These are phyloP conservation scores for Cacatua alba DNA, from an alignment of 2,113 vertebrate genomes.

Conservation along the genomic window DNA sequence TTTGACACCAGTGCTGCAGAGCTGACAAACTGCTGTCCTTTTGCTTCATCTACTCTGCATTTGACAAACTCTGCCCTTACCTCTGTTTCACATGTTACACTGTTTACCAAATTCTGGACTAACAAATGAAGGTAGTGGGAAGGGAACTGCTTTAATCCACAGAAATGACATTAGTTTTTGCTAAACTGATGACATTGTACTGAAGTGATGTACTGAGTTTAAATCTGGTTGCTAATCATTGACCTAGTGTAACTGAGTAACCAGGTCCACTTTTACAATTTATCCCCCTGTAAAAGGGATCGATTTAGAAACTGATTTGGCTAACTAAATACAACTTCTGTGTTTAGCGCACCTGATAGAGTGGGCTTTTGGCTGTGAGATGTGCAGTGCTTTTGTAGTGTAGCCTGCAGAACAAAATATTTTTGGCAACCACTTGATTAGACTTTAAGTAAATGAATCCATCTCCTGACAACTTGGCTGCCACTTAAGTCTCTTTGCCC, in stretches of 20 bases:
- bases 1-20: neutral
- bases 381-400: neutral
- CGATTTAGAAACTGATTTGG: neutral
- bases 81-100: neutral
- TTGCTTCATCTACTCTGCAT: neutral
- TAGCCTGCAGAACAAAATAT: neutral
- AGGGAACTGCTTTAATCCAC: neutral
- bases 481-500: neutral
- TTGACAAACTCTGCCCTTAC: neutral
- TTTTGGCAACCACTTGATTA: constrained; percentile 8
- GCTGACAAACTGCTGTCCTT: neutral
- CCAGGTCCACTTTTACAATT: neutral
- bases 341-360: neutral
- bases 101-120: neutral
- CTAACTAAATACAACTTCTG: neutral
- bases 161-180: neutral
- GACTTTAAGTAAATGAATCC: neutral
- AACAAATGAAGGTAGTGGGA: neutral
- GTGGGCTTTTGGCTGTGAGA: neutral
- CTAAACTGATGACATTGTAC: neutral
- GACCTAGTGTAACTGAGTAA: neutral
- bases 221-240: neutral
- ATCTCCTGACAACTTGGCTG: neutral
- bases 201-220: neutral
- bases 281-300: neutral